These are phyloP conservation scores for Dryococelus australis DNA, from an alignment of 2,888 invertebrate species.

Conservation along the genomic window DNA sequence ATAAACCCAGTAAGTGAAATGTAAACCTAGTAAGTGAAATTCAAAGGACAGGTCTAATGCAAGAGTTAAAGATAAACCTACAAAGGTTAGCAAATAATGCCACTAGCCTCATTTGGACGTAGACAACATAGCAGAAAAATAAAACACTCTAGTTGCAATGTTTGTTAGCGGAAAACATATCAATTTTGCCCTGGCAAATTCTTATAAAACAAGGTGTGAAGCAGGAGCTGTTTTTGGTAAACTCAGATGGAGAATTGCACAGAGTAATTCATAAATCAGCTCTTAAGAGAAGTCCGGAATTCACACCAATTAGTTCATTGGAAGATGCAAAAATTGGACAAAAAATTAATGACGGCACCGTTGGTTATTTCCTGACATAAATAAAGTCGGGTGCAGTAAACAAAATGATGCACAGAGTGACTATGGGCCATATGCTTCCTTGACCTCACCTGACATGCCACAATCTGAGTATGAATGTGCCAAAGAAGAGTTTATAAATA, in stretches of 20 bases:
- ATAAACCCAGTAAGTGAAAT: too few species aligned
- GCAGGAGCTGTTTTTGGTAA: not conserved
- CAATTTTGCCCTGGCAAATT: not conserved
- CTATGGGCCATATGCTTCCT: too few species aligned
- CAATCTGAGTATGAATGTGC: too few species aligned
- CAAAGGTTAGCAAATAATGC: not conserved
- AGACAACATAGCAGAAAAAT: not conserved
- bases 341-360: too few species aligned
- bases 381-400: not conserved
- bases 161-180: not conserved
- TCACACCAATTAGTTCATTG: too few species aligned
- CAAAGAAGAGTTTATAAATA: too few species aligned
- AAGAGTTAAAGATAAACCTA: not conserved
- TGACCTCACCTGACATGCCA: too few species aligned
- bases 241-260: not conserved
- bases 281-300: not conserved
- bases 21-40: too few species aligned
- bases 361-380: too few species aligned
- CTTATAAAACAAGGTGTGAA: constrained; percentile 17
- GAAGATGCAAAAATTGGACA: too few species aligned
- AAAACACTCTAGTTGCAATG: not conserved
- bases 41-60: too few species aligned
- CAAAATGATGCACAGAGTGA: too few species aligned
- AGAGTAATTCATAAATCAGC: not conserved
- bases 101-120: not conserved